These are phyloP conservation scores for Hemiscyllium ocellatum DNA, from an alignment of 2,113 vertebrate species.

Conservation along the genomic window DNA sequence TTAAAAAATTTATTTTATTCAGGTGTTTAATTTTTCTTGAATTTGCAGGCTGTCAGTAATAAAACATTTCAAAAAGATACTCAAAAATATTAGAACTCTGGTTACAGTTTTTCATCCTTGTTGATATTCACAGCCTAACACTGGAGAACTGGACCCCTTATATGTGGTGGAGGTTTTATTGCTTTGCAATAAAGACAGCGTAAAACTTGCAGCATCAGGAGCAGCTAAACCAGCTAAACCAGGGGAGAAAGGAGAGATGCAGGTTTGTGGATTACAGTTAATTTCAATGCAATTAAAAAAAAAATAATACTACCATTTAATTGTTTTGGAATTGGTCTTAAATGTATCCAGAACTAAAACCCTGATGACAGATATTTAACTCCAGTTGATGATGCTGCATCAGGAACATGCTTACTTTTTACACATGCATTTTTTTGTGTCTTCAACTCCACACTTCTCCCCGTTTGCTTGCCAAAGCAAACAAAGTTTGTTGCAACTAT, in stretches of 20 bases:
- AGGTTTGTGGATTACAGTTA: slow-evolving; percentile 59
- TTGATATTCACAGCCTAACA: slow-evolving; percentile 55
- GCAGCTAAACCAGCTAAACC: slow-evolving; percentile 74
- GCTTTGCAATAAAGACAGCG: slow-evolving; percentile 85
- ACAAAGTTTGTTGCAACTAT: not conserved
- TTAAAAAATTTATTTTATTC: not conserved
- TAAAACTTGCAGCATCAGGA: slow-evolving; percentile 83
- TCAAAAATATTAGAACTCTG: not conserved
- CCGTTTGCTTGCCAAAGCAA: no score
- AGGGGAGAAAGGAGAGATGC: slow-evolving; percentile 91
- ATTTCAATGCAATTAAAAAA: not conserved
- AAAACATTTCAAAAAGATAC: not conserved
- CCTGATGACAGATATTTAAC: not conserved
- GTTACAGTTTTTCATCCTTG: not conserved
- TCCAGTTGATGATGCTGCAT: no score
- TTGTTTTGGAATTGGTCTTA: not conserved
- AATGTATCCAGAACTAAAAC: not conserved
- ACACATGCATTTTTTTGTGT: no score
- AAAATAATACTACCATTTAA: not conserved
- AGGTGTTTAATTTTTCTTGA: not conserved
- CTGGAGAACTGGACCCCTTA: slow-evolving; percentile 75
- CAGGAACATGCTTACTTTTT: not conserved
- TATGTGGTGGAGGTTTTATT: slow-evolving; percentile 89
- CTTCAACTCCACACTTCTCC: no score
- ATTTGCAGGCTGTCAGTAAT: not conserved